These are phyloP conservation scores for Clanis bilineata DNA, from an alignment of 2,888 invertebrate genomes.

Conservation along the genomic window DNA sequence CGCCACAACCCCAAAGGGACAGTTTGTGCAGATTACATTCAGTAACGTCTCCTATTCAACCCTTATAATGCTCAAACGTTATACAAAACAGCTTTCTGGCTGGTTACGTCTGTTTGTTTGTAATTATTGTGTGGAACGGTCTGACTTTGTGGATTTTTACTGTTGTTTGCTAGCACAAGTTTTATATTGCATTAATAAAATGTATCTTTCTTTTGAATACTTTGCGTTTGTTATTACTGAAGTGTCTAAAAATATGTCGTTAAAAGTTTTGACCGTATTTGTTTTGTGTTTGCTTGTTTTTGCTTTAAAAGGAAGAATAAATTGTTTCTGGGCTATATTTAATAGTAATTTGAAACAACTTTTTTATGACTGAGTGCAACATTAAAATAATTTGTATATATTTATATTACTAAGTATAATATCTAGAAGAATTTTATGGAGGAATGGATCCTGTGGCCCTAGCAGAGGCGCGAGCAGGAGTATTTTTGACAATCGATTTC, in stretches of 20 bases:
- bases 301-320: neutral
- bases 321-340: neutral
- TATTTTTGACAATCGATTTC: too few species aligned
- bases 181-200: conserved; percentile 11
- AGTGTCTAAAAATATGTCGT: neutral
- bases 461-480: too few species aligned
- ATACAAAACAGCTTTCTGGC: conserved; percentile 10
- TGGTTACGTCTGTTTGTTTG: conserved; percentile 7
- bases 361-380: neutral
- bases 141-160: conserved; percentile 7
- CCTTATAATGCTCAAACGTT: conserved; percentile 17
- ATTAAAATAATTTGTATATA: too few species aligned
- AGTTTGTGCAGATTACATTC: conserved; percentile 19
- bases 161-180: neutral
- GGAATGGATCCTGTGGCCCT: too few species aligned
- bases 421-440: too few species aligned
- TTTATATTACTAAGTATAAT: too few species aligned
- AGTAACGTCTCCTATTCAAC: conserved; percentile 19
- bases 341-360: neutral
- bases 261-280: neutral
- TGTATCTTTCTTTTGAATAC: neutral
- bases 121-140: conserved; percentile 12
- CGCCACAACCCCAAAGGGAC: conserved; percentile 16
- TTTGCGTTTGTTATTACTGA: neutral
- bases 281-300: neutral